These are phyloP conservation scores for Drosophila busckii DNA, from an alignment of 1,140 invertebrate species.

Conservation along the genomic window DNA sequence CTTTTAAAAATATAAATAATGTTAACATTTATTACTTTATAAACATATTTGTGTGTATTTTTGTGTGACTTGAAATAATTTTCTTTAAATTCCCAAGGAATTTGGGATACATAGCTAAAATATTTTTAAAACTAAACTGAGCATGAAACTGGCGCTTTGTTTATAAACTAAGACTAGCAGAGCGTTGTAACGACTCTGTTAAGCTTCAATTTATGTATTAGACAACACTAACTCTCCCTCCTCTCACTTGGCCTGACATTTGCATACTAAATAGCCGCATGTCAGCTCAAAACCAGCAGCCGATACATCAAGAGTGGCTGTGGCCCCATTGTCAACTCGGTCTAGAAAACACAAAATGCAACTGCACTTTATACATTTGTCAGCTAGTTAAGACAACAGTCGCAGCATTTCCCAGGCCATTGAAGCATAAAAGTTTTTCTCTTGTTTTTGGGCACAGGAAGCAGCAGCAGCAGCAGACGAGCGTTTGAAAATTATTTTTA, in stretches of 20 bases:
- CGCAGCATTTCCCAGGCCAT: slow-evolving; percentile 53
- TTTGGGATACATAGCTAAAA: too few species aligned
- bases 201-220: too few species aligned
- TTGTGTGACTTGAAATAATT: too few species aligned
- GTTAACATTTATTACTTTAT: too few species aligned
- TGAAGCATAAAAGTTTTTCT: slow-evolving; percentile 58
- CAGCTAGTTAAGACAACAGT: slow-evolving; percentile 49
- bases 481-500: slow-evolving; percentile 59
- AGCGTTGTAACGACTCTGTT: too few species aligned
- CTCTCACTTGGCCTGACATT: slow-evolving; percentile 18
- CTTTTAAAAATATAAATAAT: too few species aligned
- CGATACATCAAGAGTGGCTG: slow-evolving; percentile 42
- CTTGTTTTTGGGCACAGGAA: slow-evolving; percentile 45
- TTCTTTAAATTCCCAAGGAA: too few species aligned
- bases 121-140: neutral
- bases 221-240: too few species aligned
- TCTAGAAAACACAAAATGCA: slow-evolving; percentile 14
- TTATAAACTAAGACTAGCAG: too few species aligned
- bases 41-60: too few species aligned
- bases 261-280: slow-evolving; percentile 33
- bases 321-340: neutral
- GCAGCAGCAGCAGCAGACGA: slow-evolving; percentile 15
- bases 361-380: slow-evolving; percentile 62
- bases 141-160: too few species aligned
- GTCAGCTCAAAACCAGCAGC: slow-evolving; percentile 38